phyloP scores from a whole-genome alignment of 2,797 vertebrate genomes.

The Acanthiza pusilla region DNA sequence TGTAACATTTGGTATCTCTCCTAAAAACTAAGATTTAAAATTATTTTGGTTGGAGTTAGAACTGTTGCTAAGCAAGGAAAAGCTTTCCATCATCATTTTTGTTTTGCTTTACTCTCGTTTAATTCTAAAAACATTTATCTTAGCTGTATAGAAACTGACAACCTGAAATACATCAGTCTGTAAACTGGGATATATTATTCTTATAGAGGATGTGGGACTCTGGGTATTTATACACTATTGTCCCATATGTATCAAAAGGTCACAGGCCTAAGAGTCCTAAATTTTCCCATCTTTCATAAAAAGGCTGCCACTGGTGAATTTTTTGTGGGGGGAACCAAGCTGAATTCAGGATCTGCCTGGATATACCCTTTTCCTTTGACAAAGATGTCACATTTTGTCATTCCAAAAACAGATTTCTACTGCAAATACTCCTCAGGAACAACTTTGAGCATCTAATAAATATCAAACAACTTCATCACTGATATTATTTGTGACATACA shows the following conservation, averaged over 20 bases:
- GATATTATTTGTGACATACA: slow-evolving; percentile 23
- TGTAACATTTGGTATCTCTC: neutral
- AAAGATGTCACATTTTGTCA: slow-evolving; percentile 24
- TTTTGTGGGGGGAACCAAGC: neutral
- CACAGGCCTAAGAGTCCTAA: neutral
- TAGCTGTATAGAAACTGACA: neutral
- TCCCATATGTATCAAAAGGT: slow-evolving; percentile 1
- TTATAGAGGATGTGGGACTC: neutral
- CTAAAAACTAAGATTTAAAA: neutral
- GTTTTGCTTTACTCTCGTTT: neutral
- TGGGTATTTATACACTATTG: slow-evolving; percentile 2
- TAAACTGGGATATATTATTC: neutral
- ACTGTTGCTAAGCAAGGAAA: neutral
- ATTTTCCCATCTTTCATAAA: neutral
- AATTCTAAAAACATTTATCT: slow-evolving; percentile 19
- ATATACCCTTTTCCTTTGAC: neutral
- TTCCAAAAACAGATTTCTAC: slow-evolving; percentile 42
- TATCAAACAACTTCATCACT: slow-evolving; percentile 4
- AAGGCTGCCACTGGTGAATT: neutral
- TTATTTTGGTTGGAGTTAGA: neutral
- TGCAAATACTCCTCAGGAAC: slow-evolving; percentile 40
- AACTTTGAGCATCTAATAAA: slow-evolving; percentile 30
- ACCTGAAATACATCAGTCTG: neutral
- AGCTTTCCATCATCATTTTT: neutral
- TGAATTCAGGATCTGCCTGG: neutral